Base-by-base conservation (phyloP, 2,888 invertebrate species). In the Chymomyza caudatula region DNA sequence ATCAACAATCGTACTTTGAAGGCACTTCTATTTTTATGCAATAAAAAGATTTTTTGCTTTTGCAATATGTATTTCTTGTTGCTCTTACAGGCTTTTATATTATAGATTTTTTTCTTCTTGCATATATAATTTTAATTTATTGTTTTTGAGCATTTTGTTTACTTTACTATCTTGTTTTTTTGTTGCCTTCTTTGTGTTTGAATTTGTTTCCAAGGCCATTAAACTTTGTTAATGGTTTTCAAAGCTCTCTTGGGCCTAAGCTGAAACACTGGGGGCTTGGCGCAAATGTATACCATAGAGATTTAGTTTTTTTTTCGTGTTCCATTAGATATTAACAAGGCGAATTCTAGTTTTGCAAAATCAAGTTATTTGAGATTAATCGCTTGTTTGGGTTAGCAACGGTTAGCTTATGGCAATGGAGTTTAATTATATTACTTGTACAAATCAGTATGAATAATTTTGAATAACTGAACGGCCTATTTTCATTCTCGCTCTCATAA, bases 11-110 rank as follows among this genome's bases (percentile, higher is more conserved):
- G n/a, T n/a, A n/a, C n/a, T 51, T 23, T 29, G 44, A 65, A 42
- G 62, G 55, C 65, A 49, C 63, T 67, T 69, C 69, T 79, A 77
- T 76, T 76, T 78, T 79, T 84, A 81, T 78, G 67, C 44, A 72
- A 71, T 76, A 73, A 4, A 37, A 11, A 11, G 29, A 37, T 37
- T 37, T 79, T 73, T 81, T 65, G 68, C 74, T 63, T 69, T 58
- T 60, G 66, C 69, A 76, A 76, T 76, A 76, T 76, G 69, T 69
- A 74, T 4, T 37, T 37, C 8, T 1, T 37, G 2, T 37, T 37
- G 3, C 29, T 37, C 3, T 37, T 37, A 11, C 1, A 0, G 29
- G 11, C 29, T 1, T n/a, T n/a, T 0, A 25, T 25, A 25, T 25
- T 37, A 8, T 37, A 37, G 0, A 37, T 11, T 29, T 2, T 29